These are phyloP conservation scores for Aphelenchoides fujianensis DNA, from an alignment of 1,140 invertebrate species.

Conservation along the genomic window DNA sequence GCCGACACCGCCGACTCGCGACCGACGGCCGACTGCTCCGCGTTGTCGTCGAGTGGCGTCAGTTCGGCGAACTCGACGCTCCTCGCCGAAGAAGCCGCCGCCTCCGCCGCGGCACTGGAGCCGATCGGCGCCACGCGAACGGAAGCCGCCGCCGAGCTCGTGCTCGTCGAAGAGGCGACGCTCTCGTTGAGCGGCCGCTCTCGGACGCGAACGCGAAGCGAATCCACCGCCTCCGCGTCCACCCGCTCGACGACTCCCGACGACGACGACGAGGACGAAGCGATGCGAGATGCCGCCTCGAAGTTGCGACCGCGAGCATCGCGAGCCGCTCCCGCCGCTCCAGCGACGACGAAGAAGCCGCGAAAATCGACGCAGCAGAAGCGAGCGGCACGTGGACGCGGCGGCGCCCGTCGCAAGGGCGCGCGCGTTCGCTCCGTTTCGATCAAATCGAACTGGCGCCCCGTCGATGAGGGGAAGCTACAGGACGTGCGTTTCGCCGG, in stretches of 20 bases:
- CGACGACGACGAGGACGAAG: no score
- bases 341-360: constrained; percentile 16
- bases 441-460: constrained; percentile 31
- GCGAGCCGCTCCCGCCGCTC: no score
- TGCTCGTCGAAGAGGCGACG: neutral
- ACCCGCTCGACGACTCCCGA: constrained; percentile 17
- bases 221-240: constrained; percentile 10
- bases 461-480: constrained; percentile 19
- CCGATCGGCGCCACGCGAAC: neutral
- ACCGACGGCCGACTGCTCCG: no score
- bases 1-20: no score
- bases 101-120: neutral
- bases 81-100: constrained; percentile 3
- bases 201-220: no score
- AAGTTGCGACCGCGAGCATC: constrained; percentile 12
- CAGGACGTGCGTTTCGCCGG: neutral
- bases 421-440: neutral
- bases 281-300: no score
- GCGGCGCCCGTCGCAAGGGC: constrained; percentile 17
- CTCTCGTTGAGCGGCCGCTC: no score
- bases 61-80: constrained; percentile 22
- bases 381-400: constrained; percentile 18
- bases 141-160: neutral
- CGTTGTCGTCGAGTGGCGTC: constrained; percentile 27
- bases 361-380: constrained; percentile 7